Percentiles rank a stretch among this genome's conserved stretches.
phyloP scores from a whole-genome alignment of 2,797 vertebrate genomes.

The Prionace glauca region DNA sequence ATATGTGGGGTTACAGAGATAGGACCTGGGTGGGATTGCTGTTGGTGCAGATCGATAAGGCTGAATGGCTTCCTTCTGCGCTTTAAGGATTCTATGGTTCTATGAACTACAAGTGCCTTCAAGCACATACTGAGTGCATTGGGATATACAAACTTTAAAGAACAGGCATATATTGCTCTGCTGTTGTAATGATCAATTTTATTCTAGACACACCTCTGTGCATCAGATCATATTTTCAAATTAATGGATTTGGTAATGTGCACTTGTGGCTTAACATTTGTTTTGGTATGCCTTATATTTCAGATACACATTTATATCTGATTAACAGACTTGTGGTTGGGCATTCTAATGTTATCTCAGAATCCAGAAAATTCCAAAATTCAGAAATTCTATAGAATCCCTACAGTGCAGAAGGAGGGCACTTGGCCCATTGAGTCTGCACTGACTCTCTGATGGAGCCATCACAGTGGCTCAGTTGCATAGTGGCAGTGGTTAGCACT shows the following conservation, averaged over 20 bases:
- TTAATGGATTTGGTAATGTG: not conserved
- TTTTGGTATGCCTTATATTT: not conserved
- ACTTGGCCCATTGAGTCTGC: no score
- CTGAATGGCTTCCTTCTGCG: no score
- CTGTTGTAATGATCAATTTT: not conserved
- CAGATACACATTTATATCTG: not conserved
- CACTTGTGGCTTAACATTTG: not conserved
- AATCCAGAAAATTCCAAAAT: not conserved
- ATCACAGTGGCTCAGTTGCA: no score
- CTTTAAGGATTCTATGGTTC: no score
- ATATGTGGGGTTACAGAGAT: no score
- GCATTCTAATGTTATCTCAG: not conserved
- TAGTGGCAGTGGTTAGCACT: no score
- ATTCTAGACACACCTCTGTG: not conserved
- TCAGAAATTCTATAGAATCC: not conserved
- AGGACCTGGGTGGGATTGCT: no score
- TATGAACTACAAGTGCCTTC: not conserved
- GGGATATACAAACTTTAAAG: not conserved
- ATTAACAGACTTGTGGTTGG: not conserved
- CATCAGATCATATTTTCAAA: not conserved
- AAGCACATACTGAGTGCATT: not conserved
- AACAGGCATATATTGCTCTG: not conserved
- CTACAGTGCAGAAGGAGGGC: no score
- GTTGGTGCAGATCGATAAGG: no score
- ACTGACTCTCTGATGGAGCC: no score